These are phyloP conservation scores for Spodoptera picta DNA, from an alignment of 2,888 invertebrate genomes.

Conservation along the genomic window DNA sequence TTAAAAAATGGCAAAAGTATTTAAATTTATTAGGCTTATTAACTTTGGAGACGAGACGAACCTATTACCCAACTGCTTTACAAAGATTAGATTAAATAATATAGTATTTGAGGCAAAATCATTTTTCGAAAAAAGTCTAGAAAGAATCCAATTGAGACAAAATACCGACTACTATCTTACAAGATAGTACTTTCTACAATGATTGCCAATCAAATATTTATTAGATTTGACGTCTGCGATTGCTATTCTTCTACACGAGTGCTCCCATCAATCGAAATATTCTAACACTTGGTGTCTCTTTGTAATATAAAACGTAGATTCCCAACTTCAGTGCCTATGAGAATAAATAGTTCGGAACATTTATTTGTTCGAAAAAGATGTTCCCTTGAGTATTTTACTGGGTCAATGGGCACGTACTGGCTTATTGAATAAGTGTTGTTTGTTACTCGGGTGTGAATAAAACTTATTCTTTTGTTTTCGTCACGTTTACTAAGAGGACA, in stretches of 20 bases:
- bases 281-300: conserved; percentile 8
- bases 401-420: conserved; percentile 14
- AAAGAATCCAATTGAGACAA: neutral
- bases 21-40: too few species aligned
- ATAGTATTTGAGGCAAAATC: neutral
- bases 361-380: conserved; percentile 23
- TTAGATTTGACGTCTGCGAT: conserved; percentile 3
- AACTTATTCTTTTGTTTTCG: neutral
- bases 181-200: neutral
- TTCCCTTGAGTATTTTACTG: conserved; percentile 16
- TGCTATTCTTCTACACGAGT: neutral
- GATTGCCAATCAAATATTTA: conserved; percentile 17
- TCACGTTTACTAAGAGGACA: neutral
- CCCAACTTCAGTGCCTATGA: conserved; percentile 26
- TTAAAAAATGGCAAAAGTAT: too few species aligned
- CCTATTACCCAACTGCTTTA: too few species aligned
- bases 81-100: too few species aligned
- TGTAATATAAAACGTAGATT: conserved; percentile 11
- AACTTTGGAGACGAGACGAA: too few species aligned
- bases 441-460: neutral
- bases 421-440: conserved; percentile 25
- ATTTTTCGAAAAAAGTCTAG: neutral
- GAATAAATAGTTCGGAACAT: conserved; percentile 19
- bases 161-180: neutral
- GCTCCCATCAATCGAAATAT: conserved; percentile 2